Evolutionary conservation across 2,113 vertebrate genomes (phyloP).

Genomic region (Chroicocephalus ridibundus): DNA sequence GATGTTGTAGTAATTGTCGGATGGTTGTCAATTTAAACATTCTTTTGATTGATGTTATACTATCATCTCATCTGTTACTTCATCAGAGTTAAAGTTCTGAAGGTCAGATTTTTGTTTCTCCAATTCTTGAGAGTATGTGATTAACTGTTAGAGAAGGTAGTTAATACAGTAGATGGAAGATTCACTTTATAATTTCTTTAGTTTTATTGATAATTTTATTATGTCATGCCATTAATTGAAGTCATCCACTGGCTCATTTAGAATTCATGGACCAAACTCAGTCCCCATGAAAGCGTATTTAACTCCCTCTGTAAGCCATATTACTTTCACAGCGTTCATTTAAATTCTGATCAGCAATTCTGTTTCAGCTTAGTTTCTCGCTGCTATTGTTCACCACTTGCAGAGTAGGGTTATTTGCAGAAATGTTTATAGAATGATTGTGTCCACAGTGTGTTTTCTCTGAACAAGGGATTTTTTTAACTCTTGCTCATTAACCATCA

Average conservation of each 20-base stretch:
- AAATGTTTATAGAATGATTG: neutral
- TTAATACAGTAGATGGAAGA: neutral
- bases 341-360: conserved; percentile 19
- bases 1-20: neutral
- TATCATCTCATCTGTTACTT: neutral
- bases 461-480: neutral
- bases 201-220: conserved; percentile 37
- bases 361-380: neutral
- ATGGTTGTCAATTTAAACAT: neutral
- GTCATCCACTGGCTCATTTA: conserved; percentile 27
- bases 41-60: neutral
- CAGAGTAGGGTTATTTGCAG: neutral
- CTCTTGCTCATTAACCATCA: neutral
- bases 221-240: conserved; percentile 30
- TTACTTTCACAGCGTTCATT: neutral
- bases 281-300: neutral
- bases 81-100: neutral
- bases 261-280: conserved; percentile 29
- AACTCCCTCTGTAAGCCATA: neutral
- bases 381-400: neutral
- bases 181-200: neutral
- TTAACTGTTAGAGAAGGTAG: neutral
- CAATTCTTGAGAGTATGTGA: neutral
- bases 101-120: conserved; percentile 20
- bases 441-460: neutral